Conservation (phyloP, 2,888 invertebrate genomes). For the Chrysolina haemoptera region DNA sequence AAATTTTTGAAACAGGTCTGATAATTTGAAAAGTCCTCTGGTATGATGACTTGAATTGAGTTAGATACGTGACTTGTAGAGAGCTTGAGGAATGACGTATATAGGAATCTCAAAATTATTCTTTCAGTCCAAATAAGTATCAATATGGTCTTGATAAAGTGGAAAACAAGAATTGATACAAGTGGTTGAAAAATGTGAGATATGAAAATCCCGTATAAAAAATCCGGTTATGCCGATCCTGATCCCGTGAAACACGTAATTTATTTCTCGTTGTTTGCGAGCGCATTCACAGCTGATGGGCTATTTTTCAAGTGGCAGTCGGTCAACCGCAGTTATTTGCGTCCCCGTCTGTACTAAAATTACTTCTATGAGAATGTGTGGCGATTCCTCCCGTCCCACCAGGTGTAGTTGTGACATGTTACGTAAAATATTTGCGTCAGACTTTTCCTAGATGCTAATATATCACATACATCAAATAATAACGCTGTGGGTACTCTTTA, state of each 20-base stretch:
- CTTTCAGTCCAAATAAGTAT: no score
- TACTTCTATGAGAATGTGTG: constrained; percentile 53
- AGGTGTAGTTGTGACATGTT: constrained; percentile 61
- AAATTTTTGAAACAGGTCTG: no score
- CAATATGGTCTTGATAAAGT: no score
- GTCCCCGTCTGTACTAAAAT: constrained; percentile 57
- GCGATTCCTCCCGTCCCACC: constrained; percentile 56
- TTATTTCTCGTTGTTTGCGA: constrained; percentile 36
- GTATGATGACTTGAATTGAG: no score
- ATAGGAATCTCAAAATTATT: no score
- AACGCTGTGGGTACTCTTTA: constrained; percentile 42
- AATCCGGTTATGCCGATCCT: not conserved
- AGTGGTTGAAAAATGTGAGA: no score
- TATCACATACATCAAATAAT: constrained; percentile 53
- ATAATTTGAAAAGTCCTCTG: no score
- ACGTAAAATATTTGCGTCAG: constrained; percentile 64
- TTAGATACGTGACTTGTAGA: no score
- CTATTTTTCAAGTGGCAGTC: constrained; percentile 62
- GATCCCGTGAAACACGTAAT: constrained; percentile 15
- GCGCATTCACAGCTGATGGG: constrained; percentile 60
- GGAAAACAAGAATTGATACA: no score
- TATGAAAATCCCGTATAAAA: not conserved
- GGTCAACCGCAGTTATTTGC: constrained; percentile 57
- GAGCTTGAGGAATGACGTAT: no score
- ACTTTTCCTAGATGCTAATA: constrained; percentile 48